Conservation (phyloP, 2,888 invertebrate species). For the Corbicula japonica region DNA sequence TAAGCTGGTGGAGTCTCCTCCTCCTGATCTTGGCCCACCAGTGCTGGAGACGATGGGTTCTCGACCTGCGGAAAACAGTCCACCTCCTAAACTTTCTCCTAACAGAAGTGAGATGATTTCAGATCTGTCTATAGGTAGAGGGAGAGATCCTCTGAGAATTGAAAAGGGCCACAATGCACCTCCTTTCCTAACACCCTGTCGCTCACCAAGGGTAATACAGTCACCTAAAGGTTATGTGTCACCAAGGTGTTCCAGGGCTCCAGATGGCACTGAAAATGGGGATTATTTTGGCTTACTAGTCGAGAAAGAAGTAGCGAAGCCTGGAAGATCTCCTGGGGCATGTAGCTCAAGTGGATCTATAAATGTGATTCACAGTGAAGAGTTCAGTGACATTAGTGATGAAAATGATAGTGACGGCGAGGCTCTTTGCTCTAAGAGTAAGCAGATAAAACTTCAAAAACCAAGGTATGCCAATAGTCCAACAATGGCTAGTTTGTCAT, state of each 20-base stretch:
- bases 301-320: conserved; percentile 9
- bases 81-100: conserved; percentile 54
- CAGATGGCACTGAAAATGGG: neutral
- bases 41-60: conserved; percentile 25
- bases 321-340: conserved; percentile 45
- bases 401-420: conserved; percentile 58
- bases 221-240: conserved; percentile 40
- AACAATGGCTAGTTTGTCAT: conserved; percentile 22
- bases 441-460: conserved; percentile 8
- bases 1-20: conserved; percentile 42
- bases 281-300: conserved; percentile 15
- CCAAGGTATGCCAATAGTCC: conserved; percentile 29
- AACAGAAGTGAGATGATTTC: conserved; percentile 22
- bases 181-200: conserved; percentile 60
- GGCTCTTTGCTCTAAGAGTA: conserved; percentile 10
- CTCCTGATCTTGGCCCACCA: conserved; percentile 72
- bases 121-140: neutral
- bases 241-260: neutral
- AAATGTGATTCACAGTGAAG: conserved; percentile 69
- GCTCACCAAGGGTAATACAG: conserved; percentile 56
- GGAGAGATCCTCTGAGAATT: neutral
- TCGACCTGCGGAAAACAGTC: conserved; percentile 27
- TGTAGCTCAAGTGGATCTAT: conserved; percentile 59
- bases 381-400: conserved; percentile 74
- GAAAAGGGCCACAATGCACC: conserved; percentile 32